Percentiles rank a stretch among this genome's conserved stretches.
phyloP scores from a whole-genome alignment of 2,797 vertebrate genomes.

The Apogon talboti region DNA sequence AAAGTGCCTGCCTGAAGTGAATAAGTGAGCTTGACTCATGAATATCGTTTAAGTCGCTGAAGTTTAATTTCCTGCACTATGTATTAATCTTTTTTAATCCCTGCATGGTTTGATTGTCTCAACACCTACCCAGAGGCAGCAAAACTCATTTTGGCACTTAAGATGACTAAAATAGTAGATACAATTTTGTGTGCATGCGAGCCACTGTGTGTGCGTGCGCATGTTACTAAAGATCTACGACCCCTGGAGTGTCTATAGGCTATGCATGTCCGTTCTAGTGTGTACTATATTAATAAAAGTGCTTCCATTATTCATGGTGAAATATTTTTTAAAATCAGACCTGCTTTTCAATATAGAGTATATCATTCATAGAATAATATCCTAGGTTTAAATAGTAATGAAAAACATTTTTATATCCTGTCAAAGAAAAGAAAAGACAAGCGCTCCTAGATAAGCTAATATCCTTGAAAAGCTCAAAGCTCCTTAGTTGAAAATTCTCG shows the following conservation, averaged over 20 bases:
- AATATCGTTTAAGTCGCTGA: constrained; percentile 83
- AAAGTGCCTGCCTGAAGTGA: constrained; percentile 78
- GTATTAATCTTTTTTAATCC: constrained; percentile 84
- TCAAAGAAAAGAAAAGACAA: constrained; percentile 45
- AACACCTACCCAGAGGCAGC: constrained; percentile 75
- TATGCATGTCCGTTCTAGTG: constrained; percentile 45
- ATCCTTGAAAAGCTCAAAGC: constrained; percentile 34
- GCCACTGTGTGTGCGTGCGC: constrained; percentile 26
- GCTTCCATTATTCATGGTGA: constrained; percentile 16
- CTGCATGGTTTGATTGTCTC: constrained; percentile 81
- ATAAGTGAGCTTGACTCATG: constrained; percentile 78
- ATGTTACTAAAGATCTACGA: constrained; percentile 34
- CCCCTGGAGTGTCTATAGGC: constrained; percentile 41
- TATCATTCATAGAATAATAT: constrained; percentile 27
- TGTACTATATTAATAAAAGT: constrained; percentile 34
- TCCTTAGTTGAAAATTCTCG: constrained; percentile 37
- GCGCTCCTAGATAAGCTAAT: constrained; percentile 16
- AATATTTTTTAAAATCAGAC: constrained; percentile 10
- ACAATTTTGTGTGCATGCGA: constrained; percentile 34
- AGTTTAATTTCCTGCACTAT: constrained; percentile 87
- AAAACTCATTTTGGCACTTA: constrained; percentile 77
- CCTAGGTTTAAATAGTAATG: constrained; percentile 21
- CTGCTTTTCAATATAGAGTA: constrained; percentile 6
- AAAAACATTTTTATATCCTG: constrained; percentile 16
- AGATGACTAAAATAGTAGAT: constrained; percentile 71